Conservation (phyloP, 1,140 invertebrate genomes). For the Helicoverpa armigera region DNA sequence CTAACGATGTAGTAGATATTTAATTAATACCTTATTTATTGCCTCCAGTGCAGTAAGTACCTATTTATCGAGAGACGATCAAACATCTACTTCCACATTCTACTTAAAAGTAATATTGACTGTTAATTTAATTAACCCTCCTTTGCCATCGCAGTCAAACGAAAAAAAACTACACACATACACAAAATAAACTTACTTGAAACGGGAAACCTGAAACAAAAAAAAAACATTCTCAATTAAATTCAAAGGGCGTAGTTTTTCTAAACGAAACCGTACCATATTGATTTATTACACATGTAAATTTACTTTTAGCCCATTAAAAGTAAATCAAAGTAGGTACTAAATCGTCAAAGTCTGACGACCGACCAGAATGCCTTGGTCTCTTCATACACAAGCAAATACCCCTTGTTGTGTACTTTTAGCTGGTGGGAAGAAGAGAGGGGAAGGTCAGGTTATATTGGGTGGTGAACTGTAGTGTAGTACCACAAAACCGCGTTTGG, state of each 20-base stretch:
- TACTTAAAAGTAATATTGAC: too few species aligned
- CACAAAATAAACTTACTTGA: too few species aligned
- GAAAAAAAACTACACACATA: too few species aligned
- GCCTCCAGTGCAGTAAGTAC: too few species aligned
- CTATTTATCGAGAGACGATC: too few species aligned
- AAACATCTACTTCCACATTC: too few species aligned
- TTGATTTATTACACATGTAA: slow-evolving; percentile 65
- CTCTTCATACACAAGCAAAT: not conserved
- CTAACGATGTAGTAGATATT: too few species aligned
- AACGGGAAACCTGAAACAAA: slow-evolving; percentile 24
- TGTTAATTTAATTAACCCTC: too few species aligned
- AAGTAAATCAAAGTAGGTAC: slow-evolving; percentile 62
- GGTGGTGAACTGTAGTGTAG: slow-evolving; percentile 25
- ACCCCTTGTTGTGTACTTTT: not conserved
- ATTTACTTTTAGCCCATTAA: slow-evolving; percentile 59
- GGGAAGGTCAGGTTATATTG: slow-evolving; percentile 28
- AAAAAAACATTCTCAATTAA: slow-evolving; percentile 33
- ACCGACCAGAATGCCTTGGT: slow-evolving; percentile 25
- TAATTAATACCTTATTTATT: too few species aligned
- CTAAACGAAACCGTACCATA: slow-evolving; percentile 51
- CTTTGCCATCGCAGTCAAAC: too few species aligned
- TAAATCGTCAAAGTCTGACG: slow-evolving; percentile 60
- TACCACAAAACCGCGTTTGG: slow-evolving; percentile 46
- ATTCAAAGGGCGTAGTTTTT: slow-evolving; percentile 37
- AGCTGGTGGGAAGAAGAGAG: not conserved